Base-by-base conservation (phyloP, 2,113 vertebrate genomes). In the Oryzias melastigma region DNA sequence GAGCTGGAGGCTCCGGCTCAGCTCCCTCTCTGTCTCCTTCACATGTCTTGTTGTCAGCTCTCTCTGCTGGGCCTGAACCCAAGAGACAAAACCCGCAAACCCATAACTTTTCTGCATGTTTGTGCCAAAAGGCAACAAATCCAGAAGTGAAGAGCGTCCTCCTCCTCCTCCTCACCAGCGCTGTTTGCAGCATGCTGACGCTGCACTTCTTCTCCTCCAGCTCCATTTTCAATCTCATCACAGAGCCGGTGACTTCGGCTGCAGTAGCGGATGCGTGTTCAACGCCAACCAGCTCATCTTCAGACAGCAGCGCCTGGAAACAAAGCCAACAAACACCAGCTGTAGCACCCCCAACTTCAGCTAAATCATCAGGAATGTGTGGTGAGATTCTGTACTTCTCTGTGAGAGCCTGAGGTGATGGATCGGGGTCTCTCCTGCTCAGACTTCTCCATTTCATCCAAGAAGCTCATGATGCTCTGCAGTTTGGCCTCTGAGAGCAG, bases 401-500 rank as follows among this genome's bases (percentile, higher is more conserved):
- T 65, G 73, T 92, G 93, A 0, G 88, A 90, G 5, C 89, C 92
- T 0, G 94, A 95, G n/a, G 93, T 91, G 0, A 92, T 91, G 0
- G 95, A 97, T 3, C 92, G 88, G 0, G 92, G 94, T 15, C 82
- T 75, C 78, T 95, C 95, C 88, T 94, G 95, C 16, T 94, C 94
- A 0, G 93, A 93, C 53, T 90, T 92, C 90, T 99, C 95, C 95
- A 97, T 98, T 89, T 98, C 95, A 1, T 96, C 94, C 85, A 99
- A 83, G 72, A 99, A 99, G 60, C 90, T 97, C 91, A 98, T 93
- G 85, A 99, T 97, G 84, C 92, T 96, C 75, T 95, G 95, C 43
- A 98, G 93, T 65, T 98, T 98, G 80, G 95, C 95, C 79, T 98
- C 96, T 0, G 96, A 98, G 3, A 99, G 93, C 64, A 99, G 84